phyloP scores from a whole-genome alignment of 1,140 invertebrate species.

The Hypsibius dujardini region DNA sequence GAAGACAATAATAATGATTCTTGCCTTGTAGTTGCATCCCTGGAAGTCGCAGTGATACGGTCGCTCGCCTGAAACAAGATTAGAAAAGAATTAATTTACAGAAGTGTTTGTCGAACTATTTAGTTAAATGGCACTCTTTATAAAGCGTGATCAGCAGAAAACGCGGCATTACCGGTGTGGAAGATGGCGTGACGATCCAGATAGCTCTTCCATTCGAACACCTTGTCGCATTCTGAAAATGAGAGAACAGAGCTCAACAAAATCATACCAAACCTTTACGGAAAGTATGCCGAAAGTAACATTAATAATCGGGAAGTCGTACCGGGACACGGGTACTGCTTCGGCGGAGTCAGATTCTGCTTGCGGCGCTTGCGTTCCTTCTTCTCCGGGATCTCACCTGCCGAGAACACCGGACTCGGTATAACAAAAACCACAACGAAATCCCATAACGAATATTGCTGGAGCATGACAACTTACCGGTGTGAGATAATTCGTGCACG shows the following conservation, averaged over 20 bases:
- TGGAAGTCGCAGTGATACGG: neutral
- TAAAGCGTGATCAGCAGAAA: neutral
- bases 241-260: too few species aligned
- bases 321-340: neutral
- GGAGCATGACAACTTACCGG: neutral
- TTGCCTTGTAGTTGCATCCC: neutral
- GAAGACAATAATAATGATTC: too few species aligned
- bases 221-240: neutral
- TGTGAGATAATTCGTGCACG: conserved; percentile 5
- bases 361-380: neutral
- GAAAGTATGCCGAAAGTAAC: too few species aligned
- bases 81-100: neutral
- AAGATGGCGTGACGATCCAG: conserved; percentile 3
- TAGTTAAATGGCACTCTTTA: neutral
- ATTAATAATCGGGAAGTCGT: too few species aligned
- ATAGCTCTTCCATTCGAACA: conserved; percentile 2
- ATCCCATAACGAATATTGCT: neutral
- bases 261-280: too few species aligned
- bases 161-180: neutral
- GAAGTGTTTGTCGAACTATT: neutral
- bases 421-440: neutral
- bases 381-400: neutral
- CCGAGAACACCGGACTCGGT: neutral
- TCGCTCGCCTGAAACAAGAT: neutral
- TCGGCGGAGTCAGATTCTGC: neutral